A percentile compares a stretch with the other conserved stretches of the same genome.
Evolutionary conservation across 2,888 invertebrate genomes (phyloP).

Genomic region (Ormyrus thymus): DNA sequence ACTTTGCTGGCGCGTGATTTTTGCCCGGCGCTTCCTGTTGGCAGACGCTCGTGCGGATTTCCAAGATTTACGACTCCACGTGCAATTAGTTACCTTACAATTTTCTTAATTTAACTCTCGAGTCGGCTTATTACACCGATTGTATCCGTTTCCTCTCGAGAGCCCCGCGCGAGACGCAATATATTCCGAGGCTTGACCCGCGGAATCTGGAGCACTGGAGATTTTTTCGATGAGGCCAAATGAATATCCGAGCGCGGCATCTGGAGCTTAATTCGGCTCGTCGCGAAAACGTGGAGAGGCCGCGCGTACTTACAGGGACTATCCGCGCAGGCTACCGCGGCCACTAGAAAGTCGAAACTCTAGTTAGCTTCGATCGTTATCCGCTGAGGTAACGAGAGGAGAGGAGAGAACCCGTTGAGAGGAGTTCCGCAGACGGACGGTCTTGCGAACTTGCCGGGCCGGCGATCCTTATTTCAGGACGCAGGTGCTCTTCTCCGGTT

Average conservation of each 20-base stretch:
- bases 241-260: constrained; percentile 2
- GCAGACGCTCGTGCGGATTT: too few relatives aligned
- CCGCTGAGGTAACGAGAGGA: constrained; percentile 46
- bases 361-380: constrained; percentile 61
- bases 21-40: too few relatives aligned
- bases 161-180: too few relatives aligned
- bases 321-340: constrained; percentile 20
- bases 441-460: not conserved
- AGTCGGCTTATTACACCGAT: too few relatives aligned
- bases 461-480: not conserved
- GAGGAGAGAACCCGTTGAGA: constrained; percentile 27
- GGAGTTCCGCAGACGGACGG: not conserved
- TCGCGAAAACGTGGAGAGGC: constrained; percentile 17
- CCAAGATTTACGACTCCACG: too few relatives aligned
- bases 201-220: not conserved
- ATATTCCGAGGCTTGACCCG: not conserved
- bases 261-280: constrained; percentile 20
- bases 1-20: too few relatives aligned
- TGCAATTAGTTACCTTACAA: too few relatives aligned
- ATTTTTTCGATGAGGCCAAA: constrained; percentile 5
- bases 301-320: constrained; percentile 3
- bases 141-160: too few relatives aligned
- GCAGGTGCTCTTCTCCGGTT: too few relatives aligned
- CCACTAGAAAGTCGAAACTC: constrained; percentile 52
- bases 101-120: too few relatives aligned